Evolutionary conservation across 2,888 invertebrate genomes (phyloP).

Genomic region (Andrena haemorrhoa): DNA sequence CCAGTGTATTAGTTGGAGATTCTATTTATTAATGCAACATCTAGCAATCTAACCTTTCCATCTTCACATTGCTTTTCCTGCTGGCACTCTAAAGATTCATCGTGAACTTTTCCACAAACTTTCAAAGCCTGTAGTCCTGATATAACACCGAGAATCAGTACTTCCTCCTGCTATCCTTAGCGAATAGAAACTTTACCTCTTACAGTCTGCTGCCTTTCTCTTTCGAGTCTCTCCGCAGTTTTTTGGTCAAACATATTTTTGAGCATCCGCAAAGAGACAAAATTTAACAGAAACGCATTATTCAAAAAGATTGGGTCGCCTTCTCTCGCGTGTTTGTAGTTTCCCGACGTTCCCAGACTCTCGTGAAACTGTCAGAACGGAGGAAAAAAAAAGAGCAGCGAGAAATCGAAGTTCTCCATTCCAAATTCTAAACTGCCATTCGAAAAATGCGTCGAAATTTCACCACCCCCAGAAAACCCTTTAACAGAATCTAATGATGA

Average conservation of each 20-base stretch:
- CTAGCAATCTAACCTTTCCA: conserved; percentile 30
- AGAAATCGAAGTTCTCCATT: background rate
- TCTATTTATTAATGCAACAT: background rate
- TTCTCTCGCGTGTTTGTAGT: background rate
- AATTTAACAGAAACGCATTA: background rate
- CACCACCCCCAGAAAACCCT: background rate
- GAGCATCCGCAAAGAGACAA: too few species aligned
- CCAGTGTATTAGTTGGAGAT: background rate
- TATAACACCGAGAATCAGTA: background rate
- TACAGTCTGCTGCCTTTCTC: conserved; percentile 35
- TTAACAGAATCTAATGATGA: background rate
- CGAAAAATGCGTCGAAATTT: background rate
- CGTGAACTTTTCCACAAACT: background rate
- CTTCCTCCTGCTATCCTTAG: background rate
- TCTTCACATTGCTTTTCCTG: background rate
- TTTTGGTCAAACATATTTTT: conserved; percentile 8
- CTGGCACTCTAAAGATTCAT: background rate
- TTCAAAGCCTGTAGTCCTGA: conserved; percentile 3
- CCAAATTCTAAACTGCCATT: background rate
- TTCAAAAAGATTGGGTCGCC: background rate
- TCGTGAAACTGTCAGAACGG: conserved; percentile 1
- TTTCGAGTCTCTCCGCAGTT: conserved; percentile 28
- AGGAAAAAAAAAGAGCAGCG: conserved; percentile 12
- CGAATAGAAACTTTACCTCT: conserved; percentile 30
- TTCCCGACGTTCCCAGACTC: background rate